Conservation (phyloP, 2,888 invertebrate species). For the Griposia aprilina region DNA sequence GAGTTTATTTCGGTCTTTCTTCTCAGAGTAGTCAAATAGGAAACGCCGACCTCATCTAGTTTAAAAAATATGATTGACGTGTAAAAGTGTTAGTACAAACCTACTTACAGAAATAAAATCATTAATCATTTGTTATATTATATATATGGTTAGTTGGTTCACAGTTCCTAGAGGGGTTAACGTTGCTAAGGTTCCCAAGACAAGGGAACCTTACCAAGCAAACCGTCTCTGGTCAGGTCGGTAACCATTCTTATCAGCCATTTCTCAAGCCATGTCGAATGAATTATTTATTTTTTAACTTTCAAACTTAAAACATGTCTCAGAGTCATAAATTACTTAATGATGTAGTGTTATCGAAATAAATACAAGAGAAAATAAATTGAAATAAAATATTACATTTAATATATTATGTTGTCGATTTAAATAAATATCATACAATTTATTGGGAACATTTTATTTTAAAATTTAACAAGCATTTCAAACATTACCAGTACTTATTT, state of each 20-base stretch:
- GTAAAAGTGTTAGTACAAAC: no score
- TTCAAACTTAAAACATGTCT: constrained; percentile 28
- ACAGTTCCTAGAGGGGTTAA: no score
- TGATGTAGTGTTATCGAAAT: constrained; percentile 41
- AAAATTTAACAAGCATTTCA: constrained; percentile 32
- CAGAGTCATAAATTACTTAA: constrained; percentile 21
- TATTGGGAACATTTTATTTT: constrained; percentile 44
- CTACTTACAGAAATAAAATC: no score
- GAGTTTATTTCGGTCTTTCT: no score
- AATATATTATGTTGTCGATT: constrained; percentile 46
- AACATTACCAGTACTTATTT: not conserved
- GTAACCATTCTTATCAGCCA: constrained; percentile 25
- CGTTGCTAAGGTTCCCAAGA: no score
- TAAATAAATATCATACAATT: constrained; percentile 52
- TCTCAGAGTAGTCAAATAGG: no score
- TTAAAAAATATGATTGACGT: no score
- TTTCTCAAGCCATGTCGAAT: constrained; percentile 24
- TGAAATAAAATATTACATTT: constrained; percentile 56
- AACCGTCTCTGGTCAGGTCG: not conserved
- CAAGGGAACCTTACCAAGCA: not conserved
- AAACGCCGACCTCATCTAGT: no score
- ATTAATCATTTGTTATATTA: no score
- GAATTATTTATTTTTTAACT: constrained; percentile 42
- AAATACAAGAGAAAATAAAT: constrained; percentile 58
- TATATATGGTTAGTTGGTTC: no score